phyloP scores from a whole-genome alignment of 1,140 invertebrate species.

The Probaryconus sp. region DNA sequence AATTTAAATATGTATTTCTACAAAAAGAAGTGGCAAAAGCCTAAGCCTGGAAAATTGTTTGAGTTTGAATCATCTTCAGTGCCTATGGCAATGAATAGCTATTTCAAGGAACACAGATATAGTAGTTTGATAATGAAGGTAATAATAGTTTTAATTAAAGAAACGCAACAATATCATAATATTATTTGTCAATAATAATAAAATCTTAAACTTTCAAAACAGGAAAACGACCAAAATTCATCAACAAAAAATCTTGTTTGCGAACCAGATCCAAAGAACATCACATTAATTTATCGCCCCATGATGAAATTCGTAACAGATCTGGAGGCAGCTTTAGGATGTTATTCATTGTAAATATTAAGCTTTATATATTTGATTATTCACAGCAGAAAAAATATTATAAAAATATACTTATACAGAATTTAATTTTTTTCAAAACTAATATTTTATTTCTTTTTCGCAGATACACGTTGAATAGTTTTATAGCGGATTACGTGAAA shows the following conservation, averaged over 20 bases:
- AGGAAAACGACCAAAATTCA: constrained; percentile 64
- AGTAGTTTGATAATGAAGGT: constrained; percentile 64
- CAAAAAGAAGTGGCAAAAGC: constrained; percentile 82
- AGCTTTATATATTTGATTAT: constrained; percentile 50
- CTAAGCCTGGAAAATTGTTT: constrained; percentile 82
- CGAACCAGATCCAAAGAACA: constrained; percentile 85
- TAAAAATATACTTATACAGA: too few species aligned
- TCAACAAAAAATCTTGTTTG: constrained; percentile 83
- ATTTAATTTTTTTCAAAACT: constrained; percentile 4
- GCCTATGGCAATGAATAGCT: constrained; percentile 83
- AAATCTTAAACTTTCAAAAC: constrained; percentile 64
- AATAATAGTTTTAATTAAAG: too few species aligned
- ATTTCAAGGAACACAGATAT: constrained; percentile 81
- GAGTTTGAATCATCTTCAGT: constrained; percentile 89
- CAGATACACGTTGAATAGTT: constrained; percentile 85
- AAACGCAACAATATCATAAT: too few species aligned
- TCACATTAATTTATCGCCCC: constrained; percentile 86
- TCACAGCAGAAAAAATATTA: too few species aligned
- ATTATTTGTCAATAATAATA: too few species aligned
- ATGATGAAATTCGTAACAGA: constrained; percentile 87
- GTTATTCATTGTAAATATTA: constrained; percentile 79
- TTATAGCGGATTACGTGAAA: constrained; percentile 87
- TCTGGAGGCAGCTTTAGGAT: constrained; percentile 84
- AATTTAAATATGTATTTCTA: constrained; percentile 84
- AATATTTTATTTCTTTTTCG: constrained; percentile 52